Evolutionary conservation across 2,888 invertebrate genomes (phyloP).

Genomic region (Heterodera filipjevi): DNA sequence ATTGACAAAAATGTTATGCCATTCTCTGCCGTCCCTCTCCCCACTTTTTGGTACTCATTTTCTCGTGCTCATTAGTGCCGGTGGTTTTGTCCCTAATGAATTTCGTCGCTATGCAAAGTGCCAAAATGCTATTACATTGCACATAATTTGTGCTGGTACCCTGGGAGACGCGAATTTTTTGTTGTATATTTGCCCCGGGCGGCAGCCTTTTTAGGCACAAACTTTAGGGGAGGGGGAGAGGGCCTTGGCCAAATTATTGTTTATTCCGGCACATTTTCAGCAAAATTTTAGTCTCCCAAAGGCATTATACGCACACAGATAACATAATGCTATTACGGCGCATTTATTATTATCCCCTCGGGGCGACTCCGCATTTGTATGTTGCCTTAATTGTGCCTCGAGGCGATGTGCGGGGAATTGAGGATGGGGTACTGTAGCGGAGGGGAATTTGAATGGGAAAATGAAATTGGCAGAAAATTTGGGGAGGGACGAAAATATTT

Average conservation of each 20-base stretch:
- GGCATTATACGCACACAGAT: not conserved
- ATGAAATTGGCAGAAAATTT: constrained; percentile 8
- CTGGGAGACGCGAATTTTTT: not conserved
- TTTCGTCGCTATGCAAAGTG: not conserved
- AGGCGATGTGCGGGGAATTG: constrained; percentile 2
- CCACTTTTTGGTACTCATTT: not conserved
- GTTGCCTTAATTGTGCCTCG: constrained; percentile 11
- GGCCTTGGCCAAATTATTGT: not conserved
- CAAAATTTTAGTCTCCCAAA: not conserved
- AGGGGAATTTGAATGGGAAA: constrained; percentile 3
- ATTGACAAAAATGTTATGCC: too few relatives aligned
- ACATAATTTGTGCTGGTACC: not conserved
- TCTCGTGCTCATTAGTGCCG: not conserved
- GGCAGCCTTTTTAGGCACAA: not conserved
- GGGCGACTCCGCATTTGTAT: not conserved
- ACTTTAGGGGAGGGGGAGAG: not conserved
- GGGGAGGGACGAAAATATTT: not conserved
- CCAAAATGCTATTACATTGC: not conserved
- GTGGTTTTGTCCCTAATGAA: not conserved
- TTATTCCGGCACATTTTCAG: not conserved
- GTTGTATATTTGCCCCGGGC: not conserved
- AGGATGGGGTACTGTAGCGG: not conserved
- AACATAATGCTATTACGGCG: constrained; percentile 12
- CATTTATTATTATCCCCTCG: constrained; percentile 18
- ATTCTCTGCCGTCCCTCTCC: too few relatives aligned